A percentile compares a stretch with the other conserved stretches of the same genome.
Evolutionary conservation across 2,888 invertebrate species (phyloP).

Genomic region (Mermis nigrescens): DNA sequence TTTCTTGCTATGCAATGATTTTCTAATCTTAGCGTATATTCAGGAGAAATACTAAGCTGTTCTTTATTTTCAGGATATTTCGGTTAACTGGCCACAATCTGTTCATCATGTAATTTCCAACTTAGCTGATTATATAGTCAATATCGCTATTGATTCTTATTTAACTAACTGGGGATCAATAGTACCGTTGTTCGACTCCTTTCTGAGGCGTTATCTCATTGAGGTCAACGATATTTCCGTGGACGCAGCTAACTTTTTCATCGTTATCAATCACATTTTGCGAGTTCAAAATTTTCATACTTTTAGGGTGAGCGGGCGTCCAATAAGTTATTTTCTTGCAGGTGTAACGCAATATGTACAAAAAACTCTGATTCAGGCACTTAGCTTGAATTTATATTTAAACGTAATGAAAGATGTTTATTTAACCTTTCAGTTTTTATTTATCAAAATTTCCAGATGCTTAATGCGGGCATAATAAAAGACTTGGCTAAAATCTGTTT

Average conservation of each 20-base stretch:
- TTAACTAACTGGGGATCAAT: constrained; percentile 58
- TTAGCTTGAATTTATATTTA: no score
- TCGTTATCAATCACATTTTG: constrained; percentile 42
- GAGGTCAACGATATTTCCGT: constrained; percentile 19
- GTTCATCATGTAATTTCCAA: constrained; percentile 65
- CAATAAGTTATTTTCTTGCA: no score
- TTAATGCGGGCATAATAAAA: no score
- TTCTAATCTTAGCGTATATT: no score
- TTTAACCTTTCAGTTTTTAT: no score
- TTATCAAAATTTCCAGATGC: no score
- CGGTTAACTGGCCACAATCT: constrained; percentile 55
- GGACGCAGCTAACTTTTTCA: constrained; percentile 35
- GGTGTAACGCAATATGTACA: no score
- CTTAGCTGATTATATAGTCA: constrained; percentile 76
- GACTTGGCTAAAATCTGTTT: no score
- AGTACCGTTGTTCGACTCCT: constrained; percentile 61
- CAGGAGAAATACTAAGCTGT: no score
- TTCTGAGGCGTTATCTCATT: constrained; percentile 45
- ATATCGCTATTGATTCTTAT: constrained; percentile 56
- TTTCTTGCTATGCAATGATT: no score
- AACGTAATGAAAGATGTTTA: no score
- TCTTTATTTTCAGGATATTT: constrained; percentile 44
- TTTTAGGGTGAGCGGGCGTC: constrained; percentile 45
- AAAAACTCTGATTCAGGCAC: no score
- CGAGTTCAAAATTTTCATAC: constrained; percentile 62